Evolutionary conservation across 2,888 invertebrate species (phyloP), one percentile per base, ranked within the genome.

Genomic region (Metallyticus violacea): DNA sequence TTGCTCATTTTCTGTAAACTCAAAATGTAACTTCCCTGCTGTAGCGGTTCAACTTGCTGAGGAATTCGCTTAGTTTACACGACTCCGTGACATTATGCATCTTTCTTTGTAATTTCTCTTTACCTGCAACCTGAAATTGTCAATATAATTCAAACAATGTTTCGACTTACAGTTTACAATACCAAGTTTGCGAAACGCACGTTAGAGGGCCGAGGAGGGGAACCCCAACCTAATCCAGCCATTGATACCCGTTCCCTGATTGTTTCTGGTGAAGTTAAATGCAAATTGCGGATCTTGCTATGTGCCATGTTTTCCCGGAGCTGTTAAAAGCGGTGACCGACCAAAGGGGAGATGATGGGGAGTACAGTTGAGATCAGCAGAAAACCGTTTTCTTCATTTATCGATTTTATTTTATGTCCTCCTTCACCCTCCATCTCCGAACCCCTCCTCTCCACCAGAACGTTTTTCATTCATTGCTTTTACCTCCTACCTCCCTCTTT

Each of bases 301-400:
- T 62, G 40, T 62, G 22, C 40, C 15, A 22, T 62, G 40, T 62
- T 83, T 79, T 85, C 62, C 40, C 62, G 85, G 85, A 80, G 79
- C 85, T 85, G 85, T 85, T 85, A 83, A 76, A 85, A 85, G 85
- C 80, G 85, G 79, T 29, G 77, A 85, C 78, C 76, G 76, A 83
- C 81, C 81, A 81, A 81, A 81, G 40, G 30, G 26, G 81, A 27
- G 78, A 78, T 26, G 80, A 80, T 80, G 80, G 27, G 80, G 80
- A 78, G 86, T 76, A 27, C 40, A 26, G 77, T 30, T 81, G 85
- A 26, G 83, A 87, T 87, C 87, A 87, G 87, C 86, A 85, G 79
- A 86, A 87, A 85, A 86, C 83, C 85, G 82, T 86, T 85, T 62
- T 81, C 85, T 82, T 87, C 86, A 87, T 87, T 86, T 87, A 87